Percentiles rank a stretch among this genome's conserved stretches.
phyloP scores from a whole-genome alignment of 2,113 vertebrate species.

The Platichthys stellatus region DNA sequence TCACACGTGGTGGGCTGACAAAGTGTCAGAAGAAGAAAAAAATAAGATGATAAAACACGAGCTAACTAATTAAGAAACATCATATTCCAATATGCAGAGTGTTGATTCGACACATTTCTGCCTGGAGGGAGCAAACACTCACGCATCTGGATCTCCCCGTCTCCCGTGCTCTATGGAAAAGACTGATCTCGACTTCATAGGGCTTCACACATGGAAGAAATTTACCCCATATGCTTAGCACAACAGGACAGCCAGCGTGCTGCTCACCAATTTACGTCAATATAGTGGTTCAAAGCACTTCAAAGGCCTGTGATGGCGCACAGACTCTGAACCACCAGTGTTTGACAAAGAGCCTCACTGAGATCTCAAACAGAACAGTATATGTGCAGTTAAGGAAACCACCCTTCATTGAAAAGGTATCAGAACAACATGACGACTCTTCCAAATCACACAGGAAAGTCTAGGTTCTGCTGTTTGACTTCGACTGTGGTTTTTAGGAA shows the following conservation, averaged over 20 bases:
- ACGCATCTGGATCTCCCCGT: conserved; percentile 68
- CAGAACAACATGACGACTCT: conserved; percentile 19
- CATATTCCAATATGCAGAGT: conserved; percentile 5
- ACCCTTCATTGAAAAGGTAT: conserved; percentile 26
- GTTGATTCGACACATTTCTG: conserved; percentile 60
- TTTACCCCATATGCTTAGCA: conserved; percentile 76
- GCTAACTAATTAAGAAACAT: conserved; percentile 36
- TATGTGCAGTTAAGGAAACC: conserved; percentile 26
- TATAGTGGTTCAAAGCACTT: conserved; percentile 74
- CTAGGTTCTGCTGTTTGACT: conserved; percentile 1
- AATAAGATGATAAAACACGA: conserved; percentile 12
- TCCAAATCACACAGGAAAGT: conserved; percentile 31
- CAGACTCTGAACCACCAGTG: conserved; percentile 15
- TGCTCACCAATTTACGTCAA: conserved; percentile 75
- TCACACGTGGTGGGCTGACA: conserved; percentile 34
- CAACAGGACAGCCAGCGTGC: conserved; percentile 73
- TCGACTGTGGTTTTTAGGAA: conserved; percentile 9
- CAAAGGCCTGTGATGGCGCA: conserved; percentile 65
- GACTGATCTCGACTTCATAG: conserved; percentile 70
- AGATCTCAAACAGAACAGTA: conserved; percentile 28
- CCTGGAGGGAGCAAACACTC: conserved; percentile 34
- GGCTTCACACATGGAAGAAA: conserved; percentile 77
- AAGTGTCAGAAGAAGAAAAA: conserved; percentile 21
- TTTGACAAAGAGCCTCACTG: conserved; percentile 43
- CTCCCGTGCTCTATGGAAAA: conserved; percentile 66